Percentiles rank a stretch among this genome's conserved stretches.
These are phyloP conservation scores for Drosophila persimilis DNA, from an alignment of 1,140 invertebrate species.

Conservation along the genomic window DNA sequence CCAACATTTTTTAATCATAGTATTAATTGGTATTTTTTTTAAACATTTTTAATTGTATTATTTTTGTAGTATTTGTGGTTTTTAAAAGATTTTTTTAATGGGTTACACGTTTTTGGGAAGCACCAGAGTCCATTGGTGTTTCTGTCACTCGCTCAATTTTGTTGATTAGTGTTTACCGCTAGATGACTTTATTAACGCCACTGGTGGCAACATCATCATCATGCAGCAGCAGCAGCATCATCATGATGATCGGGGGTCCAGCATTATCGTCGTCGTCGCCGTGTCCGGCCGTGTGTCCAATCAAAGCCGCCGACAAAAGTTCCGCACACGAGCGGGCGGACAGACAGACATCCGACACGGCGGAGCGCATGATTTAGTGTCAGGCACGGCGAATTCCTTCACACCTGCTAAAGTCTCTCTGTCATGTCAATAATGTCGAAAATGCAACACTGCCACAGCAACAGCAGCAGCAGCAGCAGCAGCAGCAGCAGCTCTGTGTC, in stretches of 20 bases:
- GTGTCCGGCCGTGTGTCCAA: slow-evolving; percentile 43
- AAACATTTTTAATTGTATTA: no score
- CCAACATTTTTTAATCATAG: no score
- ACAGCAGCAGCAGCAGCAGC: slow-evolving; percentile 1
- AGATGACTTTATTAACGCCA: slow-evolving; percentile 77
- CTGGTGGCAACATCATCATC: slow-evolving; percentile 47
- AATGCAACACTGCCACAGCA: slow-evolving; percentile 40
- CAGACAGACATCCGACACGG: slow-evolving; percentile 43
- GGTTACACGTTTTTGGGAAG: no score
- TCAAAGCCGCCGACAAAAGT: slow-evolving; percentile 65
- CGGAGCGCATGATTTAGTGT: slow-evolving; percentile 69
- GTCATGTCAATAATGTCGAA: slow-evolving; percentile 80
- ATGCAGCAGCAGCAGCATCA: no score
- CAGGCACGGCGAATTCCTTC: slow-evolving; percentile 70
- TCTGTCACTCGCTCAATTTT: not conserved
- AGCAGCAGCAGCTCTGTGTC: not conserved
- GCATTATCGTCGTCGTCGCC: slow-evolving; percentile 5
- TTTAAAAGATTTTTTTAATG: no score
- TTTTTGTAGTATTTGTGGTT: no score
- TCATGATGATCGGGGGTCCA: not conserved
- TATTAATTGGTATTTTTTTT: no score
- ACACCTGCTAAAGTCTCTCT: slow-evolving; percentile 73
- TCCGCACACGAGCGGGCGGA: slow-evolving; percentile 23
- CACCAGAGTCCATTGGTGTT: no score
- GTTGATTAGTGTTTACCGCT: slow-evolving; percentile 57